Base-by-base conservation (phyloP, 2,888 invertebrate species). In the Drosophila paracracens region DNA sequence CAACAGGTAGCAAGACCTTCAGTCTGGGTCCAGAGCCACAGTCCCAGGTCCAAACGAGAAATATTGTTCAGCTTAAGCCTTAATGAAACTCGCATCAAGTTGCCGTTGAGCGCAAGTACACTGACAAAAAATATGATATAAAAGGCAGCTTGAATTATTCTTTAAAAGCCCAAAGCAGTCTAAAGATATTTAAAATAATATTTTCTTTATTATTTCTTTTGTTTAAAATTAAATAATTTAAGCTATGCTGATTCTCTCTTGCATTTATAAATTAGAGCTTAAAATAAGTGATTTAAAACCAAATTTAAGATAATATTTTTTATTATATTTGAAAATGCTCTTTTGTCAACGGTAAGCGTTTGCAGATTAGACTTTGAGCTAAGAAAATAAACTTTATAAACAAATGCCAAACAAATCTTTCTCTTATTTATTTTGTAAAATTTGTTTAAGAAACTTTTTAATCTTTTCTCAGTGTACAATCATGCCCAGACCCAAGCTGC, bases 11-110 rank as follows among this genome's bases (percentile, higher is more conserved):
- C 75, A 76, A 83, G 83, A 83, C 81, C 83, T 82, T 80, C 83
- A 66, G 68, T 70, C 69, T 54, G 70, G 60, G 63, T 53, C 64
- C 62, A 71, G 50, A 57, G 70, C 33, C 43, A 27, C 36, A 52
- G 21, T 29, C 56, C 48, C 25, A 40, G 70, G 61, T 58, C 62
- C n/a, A 76, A 76, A 79, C 81, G 53, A 81, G 70, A 74, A 81
- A 77, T 70, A 76, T 76, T 64, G 76, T 76, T 75, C 78, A 65
- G 78, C 82, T 79, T 75, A 83, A 78, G 78, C 76, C 87, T 88
- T 88, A 90, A 88, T 88, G 90, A 88, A 90, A 89, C 88, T 89
- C 83, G 75, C 82, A 87, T 89, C 89, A 83, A 79, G 87, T 83
- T 88, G 83, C 83, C 83, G 65, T 52, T 58, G 65, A 63, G 70